A percentile compares a stretch with the other conserved stretches of the same genome.
Evolutionary conservation across 2,113 vertebrate species (phyloP).

Genomic region (Cololabis saira): DNA sequence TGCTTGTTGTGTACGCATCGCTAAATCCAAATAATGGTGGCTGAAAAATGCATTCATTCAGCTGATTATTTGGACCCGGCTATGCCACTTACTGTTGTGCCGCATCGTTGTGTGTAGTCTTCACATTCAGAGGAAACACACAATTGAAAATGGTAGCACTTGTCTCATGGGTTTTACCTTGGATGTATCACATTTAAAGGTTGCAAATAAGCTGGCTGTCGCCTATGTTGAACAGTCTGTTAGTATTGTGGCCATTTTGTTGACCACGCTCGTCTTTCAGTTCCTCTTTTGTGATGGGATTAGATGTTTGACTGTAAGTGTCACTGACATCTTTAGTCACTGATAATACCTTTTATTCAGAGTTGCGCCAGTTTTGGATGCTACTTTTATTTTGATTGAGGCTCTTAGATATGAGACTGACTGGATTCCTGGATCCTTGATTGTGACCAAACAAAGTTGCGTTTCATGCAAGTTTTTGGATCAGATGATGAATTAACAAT

Average conservation of each 20-base stretch:
- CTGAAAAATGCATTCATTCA: constrained; percentile 79
- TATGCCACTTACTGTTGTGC: constrained; percentile 73
- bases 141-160: constrained; percentile 69
- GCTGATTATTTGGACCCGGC: constrained; percentile 75
- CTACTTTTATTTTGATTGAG: not conserved
- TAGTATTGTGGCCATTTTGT: constrained; percentile 30
- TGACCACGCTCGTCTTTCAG: too few species aligned
- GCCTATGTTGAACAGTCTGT: constrained; percentile 25
- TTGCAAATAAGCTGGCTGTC: constrained; percentile 41
- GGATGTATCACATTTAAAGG: constrained; percentile 65
- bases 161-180: constrained; percentile 65
- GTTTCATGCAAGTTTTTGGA: too few species aligned
- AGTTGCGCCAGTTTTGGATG: constrained; percentile 8
- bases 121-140: constrained; percentile 70
- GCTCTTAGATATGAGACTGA: too few species aligned
- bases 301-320: constrained; percentile 15
- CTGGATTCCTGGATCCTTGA: too few species aligned
- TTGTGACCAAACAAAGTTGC: too few species aligned
- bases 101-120: constrained; percentile 66
- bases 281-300: constrained; percentile 15
- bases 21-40: constrained; percentile 76
- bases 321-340: constrained; percentile 3
- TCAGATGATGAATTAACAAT: too few species aligned
- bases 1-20: constrained; percentile 69
- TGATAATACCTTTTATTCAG: constrained; percentile 6